Percentiles rank a stretch among this genome's conserved stretches.
These are phyloP conservation scores for Drosophila arizonae DNA, from an alignment of 1,140 invertebrate species.

Conservation along the genomic window DNA sequence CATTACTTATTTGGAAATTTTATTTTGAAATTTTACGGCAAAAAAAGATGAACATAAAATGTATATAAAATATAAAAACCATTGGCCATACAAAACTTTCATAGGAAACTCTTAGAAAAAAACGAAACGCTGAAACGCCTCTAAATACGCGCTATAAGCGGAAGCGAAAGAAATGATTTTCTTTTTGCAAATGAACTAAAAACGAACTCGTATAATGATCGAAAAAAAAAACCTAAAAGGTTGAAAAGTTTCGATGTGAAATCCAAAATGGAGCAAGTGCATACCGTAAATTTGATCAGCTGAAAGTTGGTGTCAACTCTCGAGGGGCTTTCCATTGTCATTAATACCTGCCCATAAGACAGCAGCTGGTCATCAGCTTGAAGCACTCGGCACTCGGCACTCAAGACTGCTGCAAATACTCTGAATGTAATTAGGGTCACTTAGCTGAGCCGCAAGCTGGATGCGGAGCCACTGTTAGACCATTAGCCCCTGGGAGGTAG, in stretches of 20 bases:
- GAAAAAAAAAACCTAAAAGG: neutral
- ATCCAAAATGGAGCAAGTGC: neutral
- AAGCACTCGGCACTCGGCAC: neutral
- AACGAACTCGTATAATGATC: constrained; percentile 8
- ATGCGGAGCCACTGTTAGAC: constrained; percentile 11
- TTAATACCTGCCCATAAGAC: constrained; percentile 54
- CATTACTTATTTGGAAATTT: too few relatives aligned
- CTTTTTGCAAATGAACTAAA: constrained; percentile 1
- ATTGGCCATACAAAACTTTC: neutral
- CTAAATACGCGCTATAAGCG: neutral
- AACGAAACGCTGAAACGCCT: neutral
- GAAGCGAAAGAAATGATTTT: neutral
- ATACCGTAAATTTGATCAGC: constrained; percentile 19
- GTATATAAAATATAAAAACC: neutral
- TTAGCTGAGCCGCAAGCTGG: constrained; percentile 38
- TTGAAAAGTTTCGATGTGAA: constrained; percentile 2
- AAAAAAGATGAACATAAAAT: too few relatives aligned
- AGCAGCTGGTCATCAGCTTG: constrained; percentile 31
- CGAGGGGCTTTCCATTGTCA: constrained; percentile 33
- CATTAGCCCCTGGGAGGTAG: constrained; percentile 33
- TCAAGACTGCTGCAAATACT: constrained; percentile 30
- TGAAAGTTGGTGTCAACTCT: constrained; percentile 48
- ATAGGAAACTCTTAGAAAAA: neutral
- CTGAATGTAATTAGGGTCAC: constrained; percentile 69
- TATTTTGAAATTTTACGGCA: too few relatives aligned